Conservation (phyloP, 2,888 invertebrate genomes). For the Drosophila parthenogenetica region DNA sequence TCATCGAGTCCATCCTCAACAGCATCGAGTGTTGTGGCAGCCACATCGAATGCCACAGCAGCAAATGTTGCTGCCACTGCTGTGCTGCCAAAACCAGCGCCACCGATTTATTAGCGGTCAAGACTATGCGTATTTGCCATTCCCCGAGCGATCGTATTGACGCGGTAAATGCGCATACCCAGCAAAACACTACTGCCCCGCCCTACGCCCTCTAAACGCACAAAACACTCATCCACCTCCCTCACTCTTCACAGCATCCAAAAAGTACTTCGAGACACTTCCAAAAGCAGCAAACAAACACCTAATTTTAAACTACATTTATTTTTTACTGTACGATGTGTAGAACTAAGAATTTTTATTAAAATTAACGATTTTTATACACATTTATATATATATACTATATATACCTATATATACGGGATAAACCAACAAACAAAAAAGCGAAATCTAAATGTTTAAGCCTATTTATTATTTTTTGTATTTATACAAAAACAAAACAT, state of each 20-base stretch:
- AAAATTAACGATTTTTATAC: conserved; percentile 72
- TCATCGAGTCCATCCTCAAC: conserved; percentile 79
- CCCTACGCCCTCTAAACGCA: neutral
- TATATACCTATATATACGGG: conserved; percentile 9
- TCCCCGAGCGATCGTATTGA: conserved; percentile 68
- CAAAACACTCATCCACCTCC: conserved; percentile 3
- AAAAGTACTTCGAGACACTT: conserved; percentile 54
- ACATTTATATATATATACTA: conserved; percentile 53
- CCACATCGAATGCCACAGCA: conserved; percentile 42
- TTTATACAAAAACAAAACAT: conserved; percentile 44
- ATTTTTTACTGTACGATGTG: conserved; percentile 55
- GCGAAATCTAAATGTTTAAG: conserved; percentile 65
- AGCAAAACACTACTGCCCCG: conserved; percentile 17
- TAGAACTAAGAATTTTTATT: conserved; percentile 63
- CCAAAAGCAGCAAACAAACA: conserved; percentile 19
- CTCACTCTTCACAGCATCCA: neutral
- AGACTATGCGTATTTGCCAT: conserved; percentile 76
- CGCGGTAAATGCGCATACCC: conserved; percentile 68
- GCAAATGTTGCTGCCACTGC: conserved; percentile 31
- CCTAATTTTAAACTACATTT: conserved; percentile 59
- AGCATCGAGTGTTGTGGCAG: conserved; percentile 68
- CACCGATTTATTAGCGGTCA: conserved; percentile 78
- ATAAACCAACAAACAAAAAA: conserved; percentile 31
- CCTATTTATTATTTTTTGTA: conserved; percentile 76
- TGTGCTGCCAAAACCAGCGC: conserved; percentile 64